These are phyloP conservation scores for Mantis religiosa DNA, from an alignment of 2,888 invertebrate genomes.

Conservation along the genomic window DNA sequence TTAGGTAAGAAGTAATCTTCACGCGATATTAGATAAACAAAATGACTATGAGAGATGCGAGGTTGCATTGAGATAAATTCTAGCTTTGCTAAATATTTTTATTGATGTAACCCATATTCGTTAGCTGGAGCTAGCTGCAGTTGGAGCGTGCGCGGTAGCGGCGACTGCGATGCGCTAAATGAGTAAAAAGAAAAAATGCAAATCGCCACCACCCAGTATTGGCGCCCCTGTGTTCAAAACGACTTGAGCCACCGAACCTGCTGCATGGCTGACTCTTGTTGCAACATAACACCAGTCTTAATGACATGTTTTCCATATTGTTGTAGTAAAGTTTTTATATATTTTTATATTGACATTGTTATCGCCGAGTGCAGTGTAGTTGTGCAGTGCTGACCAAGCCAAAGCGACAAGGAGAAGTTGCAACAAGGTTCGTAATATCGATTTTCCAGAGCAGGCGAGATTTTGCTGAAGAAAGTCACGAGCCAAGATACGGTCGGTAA, in stretches of 20 bases:
- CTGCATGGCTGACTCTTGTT: not conserved
- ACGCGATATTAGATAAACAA: too few species aligned
- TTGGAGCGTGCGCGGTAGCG: not conserved
- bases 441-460: not conserved
- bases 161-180: not conserved
- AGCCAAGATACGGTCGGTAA: not conserved
- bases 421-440: not conserved
- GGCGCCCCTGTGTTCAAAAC: constrained; percentile 10
- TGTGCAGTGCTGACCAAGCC: not conserved
- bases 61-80: not conserved
- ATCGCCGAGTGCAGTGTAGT: not conserved
- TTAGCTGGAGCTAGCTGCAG: not conserved
- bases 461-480: not conserved
- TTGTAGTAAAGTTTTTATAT: not conserved
- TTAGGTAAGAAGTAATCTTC: too few species aligned
- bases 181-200: not conserved
- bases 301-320: not conserved
- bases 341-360: not conserved
- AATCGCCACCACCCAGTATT: not conserved
- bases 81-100: not conserved
- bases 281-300: not conserved
- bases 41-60: too few species aligned
- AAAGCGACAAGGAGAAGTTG: not conserved
- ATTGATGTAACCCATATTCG: not conserved
- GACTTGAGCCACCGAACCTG: not conserved